These are phyloP conservation scores for Dysmachus trigonus DNA, from an alignment of 2,888 invertebrate species.

Conservation along the genomic window DNA sequence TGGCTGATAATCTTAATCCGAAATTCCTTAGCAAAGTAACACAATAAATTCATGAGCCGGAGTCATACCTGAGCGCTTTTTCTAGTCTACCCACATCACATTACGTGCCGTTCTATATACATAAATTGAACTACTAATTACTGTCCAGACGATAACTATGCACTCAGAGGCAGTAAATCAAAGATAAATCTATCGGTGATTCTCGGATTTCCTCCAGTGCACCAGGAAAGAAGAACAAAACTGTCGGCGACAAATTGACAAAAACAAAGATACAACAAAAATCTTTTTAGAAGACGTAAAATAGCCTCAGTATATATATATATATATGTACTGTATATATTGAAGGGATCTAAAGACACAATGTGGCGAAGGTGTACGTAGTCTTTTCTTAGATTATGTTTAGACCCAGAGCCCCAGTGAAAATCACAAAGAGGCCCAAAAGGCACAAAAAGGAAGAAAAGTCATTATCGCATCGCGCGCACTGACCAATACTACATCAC, in stretches of 20 bases:
- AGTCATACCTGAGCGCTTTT: background rate
- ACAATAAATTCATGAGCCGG: background rate
- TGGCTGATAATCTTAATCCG: conserved; percentile 16
- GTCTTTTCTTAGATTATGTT: background rate
- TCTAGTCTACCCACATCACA: background rate
- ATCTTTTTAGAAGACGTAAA: background rate
- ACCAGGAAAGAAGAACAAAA: conserved; percentile 7
- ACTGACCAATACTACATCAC: conserved; percentile 31
- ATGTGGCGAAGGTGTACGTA: conserved; percentile 24
- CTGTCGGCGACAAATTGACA: conserved; percentile 35
- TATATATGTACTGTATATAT: too few species aligned
- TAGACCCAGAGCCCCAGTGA: conserved; percentile 15
- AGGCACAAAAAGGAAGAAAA: background rate
- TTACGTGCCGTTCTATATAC: conserved; percentile 10
- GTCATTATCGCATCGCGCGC: conserved; percentile 33
- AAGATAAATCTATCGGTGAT: conserved; percentile 41
- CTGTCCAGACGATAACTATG: conserved; percentile 33
- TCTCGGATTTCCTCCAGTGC: conserved; percentile 20
- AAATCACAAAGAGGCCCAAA: conserved; percentile 18
- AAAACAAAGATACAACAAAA: background rate
- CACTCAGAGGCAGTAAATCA: conserved; percentile 36
- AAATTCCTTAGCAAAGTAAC: conserved; percentile 5
- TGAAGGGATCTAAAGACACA: background rate
- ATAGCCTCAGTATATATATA: too few species aligned
- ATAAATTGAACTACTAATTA: conserved; percentile 40